These are phyloP conservation scores for Agriopis leucophaearia DNA, from an alignment of 2,888 invertebrate genomes.

Conservation along the genomic window DNA sequence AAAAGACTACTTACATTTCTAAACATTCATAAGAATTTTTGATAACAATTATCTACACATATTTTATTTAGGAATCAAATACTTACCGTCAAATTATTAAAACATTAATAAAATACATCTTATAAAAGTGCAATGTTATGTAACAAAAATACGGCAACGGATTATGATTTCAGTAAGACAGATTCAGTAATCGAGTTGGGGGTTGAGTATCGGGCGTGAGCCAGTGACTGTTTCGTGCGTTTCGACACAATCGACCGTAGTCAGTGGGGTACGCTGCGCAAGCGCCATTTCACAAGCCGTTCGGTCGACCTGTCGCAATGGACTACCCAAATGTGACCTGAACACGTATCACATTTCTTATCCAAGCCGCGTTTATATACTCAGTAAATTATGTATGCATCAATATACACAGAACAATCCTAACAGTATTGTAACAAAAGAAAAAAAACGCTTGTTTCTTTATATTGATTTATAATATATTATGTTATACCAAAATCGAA, in stretches of 20 bases:
- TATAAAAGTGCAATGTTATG: neutral
- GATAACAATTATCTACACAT: neutral
- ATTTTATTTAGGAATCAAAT: too few species aligned
- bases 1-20: neutral
- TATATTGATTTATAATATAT: neutral
- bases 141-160: neutral
- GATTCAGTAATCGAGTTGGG: slow-evolving; percentile 48
- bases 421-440: neutral
- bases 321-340: slow-evolving; percentile 85
- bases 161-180: slow-evolving; percentile 14
- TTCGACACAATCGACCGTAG: slow-evolving; percentile 78
- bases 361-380: slow-evolving; percentile 57
- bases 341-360: slow-evolving; percentile 82
- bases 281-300: slow-evolving; percentile 84
- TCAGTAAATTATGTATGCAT: slow-evolving; percentile 17
- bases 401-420: slow-evolving; percentile 4
- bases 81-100: too few species aligned
- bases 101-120: too few species aligned
- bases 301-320: slow-evolving; percentile 83
- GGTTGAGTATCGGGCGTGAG: slow-evolving; percentile 68
- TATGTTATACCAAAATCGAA: too few species aligned
- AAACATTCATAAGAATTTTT: neutral
- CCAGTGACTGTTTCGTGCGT: slow-evolving; percentile 74
- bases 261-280: slow-evolving; percentile 81
- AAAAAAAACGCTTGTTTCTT: neutral